Conservation (phyloP, 2,113 vertebrate species). For the Megalops atlanticus region DNA sequence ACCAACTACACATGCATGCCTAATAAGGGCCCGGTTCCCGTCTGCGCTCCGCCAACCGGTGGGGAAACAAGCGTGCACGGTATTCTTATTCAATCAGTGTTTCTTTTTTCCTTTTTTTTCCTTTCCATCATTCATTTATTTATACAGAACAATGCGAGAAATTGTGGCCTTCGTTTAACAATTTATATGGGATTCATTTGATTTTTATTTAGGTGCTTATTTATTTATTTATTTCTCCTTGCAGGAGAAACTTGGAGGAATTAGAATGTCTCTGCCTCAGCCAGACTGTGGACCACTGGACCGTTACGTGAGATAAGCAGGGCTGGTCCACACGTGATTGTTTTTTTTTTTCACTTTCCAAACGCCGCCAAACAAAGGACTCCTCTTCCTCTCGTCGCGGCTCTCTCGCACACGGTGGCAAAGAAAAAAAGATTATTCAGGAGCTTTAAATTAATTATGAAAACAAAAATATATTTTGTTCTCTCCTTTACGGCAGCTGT, state of each 20-base stretch:
- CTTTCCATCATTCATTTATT: neutral
- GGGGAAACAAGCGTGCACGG: neutral
- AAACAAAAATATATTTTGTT: slow-evolving; percentile 58
- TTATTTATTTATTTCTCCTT: slow-evolving; percentile 9
- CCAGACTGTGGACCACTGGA: slow-evolving; percentile 36
- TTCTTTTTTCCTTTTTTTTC: neutral
- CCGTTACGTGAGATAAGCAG: slow-evolving; percentile 23
- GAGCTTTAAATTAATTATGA: slow-evolving; percentile 59
- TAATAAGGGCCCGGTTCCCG: slow-evolving; percentile 29
- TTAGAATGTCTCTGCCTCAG: slow-evolving; percentile 39
- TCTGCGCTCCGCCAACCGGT: neutral
- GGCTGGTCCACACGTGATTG: neutral
- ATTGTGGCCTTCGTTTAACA: neutral
- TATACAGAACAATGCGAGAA: neutral
- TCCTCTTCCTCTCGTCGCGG: slow-evolving; percentile 28
- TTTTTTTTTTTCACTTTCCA: slow-evolving; percentile 27
- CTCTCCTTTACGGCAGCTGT: slow-evolving; percentile 29
- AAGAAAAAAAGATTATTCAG: slow-evolving; percentile 39
- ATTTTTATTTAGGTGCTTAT: slow-evolving; percentile 1
- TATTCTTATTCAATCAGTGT: neutral
- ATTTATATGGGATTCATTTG: neutral
- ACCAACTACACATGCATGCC: slow-evolving; percentile 39
- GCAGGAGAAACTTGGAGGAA: slow-evolving; percentile 35
- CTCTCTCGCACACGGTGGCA: slow-evolving; percentile 23
- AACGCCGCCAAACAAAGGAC: slow-evolving; percentile 26